These are phyloP conservation scores for Otolemur crassicaudatus DNA, from an alignment of 2,797 vertebrate species.

Conservation along the genomic window DNA sequence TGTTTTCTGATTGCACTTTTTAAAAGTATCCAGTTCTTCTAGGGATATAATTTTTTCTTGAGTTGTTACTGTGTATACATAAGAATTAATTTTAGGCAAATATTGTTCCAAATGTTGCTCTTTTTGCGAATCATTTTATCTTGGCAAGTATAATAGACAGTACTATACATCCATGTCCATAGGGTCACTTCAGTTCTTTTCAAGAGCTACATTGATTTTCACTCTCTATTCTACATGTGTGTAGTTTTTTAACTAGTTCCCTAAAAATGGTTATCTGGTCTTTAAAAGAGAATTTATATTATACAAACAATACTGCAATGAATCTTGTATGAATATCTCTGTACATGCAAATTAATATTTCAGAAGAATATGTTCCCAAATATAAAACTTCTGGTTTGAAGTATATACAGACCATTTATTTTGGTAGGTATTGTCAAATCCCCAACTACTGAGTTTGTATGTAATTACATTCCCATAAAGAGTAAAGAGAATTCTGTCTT, in stretches of 20 bases:
- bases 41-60: constrained; percentile 49
- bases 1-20: constrained; percentile 57
- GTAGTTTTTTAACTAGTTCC: not conserved
- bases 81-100: constrained; percentile 40
- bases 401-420: not conserved
- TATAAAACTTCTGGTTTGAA: not conserved
- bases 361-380: not conserved
- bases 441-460: not conserved
- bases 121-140: not conserved
- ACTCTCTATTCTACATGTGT: not conserved
- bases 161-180: not conserved
- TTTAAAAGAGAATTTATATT: not conserved
- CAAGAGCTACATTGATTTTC: constrained; percentile 33
- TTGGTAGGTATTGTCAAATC: not conserved
- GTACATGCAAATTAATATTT: not conserved
- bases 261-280: not conserved
- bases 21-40: constrained; percentile 53
- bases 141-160: not conserved
- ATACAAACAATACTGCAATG: not conserved
- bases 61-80: constrained; percentile 17
- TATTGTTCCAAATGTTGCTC: constrained; percentile 21
- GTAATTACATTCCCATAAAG: not conserved
- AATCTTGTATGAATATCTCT: not conserved
- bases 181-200: not conserved
- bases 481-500: not conserved